Evolutionary conservation across 2,797 vertebrate genomes (phyloP), one percentile per base, ranked within the genome.

Genomic region (Danio choprae): DNA sequence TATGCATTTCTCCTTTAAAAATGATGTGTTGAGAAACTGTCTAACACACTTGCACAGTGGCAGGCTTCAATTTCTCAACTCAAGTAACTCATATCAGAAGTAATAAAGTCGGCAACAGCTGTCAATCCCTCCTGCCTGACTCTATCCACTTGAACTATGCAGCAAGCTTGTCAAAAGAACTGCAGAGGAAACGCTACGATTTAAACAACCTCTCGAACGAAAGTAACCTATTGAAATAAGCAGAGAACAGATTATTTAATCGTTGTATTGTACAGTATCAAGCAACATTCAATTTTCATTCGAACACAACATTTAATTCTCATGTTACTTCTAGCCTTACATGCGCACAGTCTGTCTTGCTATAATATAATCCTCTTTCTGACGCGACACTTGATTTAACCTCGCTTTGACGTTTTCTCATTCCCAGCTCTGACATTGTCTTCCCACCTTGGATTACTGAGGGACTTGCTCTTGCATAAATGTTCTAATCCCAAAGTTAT

Each of bases 21-120:
- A 58, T 11, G 8, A 55, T 53, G 5, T n/a, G 48, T 60, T 48
- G 12, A 38, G 6, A 20, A 7, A 60, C 41, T 3, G 29, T 63
- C 18, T 43, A 38, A 55, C 43, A 44, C 38, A 44, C 10, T 44
- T 43, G 10, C 5, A 43, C 38, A 43, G 48, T 15, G 18, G 0
- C 60, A 53, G 6, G n/a, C 60, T 43, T 36, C 38, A 55, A 48
- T 65, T 29, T 29, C 15, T 56, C 10, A 36, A n/a, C 50, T 55
- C 20, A 44, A 65, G 29, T 76, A 76, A 55, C 46, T 76, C 60
- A 55, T 15, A 29, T 7, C 13, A 46, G 40, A 18, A 44, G 40
- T 46, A 56, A 65, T 76, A 55, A 55, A 65, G 48, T 29, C 48
- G 29, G 15, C 13, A 76, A 43, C 48, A 75, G 48, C 60, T 18